Conservation (phyloP, 2,797 vertebrate genomes). For the Chaunax sp. region DNA sequence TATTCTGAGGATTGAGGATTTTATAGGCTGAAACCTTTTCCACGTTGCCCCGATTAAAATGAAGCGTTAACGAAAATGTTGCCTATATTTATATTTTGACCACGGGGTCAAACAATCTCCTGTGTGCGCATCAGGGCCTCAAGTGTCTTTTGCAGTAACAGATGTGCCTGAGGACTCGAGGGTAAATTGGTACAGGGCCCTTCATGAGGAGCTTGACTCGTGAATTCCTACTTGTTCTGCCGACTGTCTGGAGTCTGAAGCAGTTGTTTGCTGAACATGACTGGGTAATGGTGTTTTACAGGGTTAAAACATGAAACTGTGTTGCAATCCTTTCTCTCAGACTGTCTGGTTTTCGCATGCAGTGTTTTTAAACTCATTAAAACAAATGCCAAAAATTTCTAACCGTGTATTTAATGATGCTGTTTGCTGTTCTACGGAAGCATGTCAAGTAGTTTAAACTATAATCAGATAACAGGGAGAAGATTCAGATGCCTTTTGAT, state of each 20-base stretch:
- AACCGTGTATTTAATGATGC: slow-evolving; percentile 38
- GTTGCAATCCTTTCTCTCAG: slow-evolving; percentile 66
- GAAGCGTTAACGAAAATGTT: slow-evolving; percentile 14
- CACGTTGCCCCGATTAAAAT: slow-evolving; percentile 37
- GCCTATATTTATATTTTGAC: slow-evolving; percentile 47
- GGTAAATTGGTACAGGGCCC: slow-evolving; percentile 26
- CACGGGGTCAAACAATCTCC: slow-evolving; percentile 37
- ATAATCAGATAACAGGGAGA: neutral
- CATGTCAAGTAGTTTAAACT: neutral
- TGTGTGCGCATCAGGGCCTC: slow-evolving; percentile 51
- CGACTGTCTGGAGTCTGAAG: slow-evolving; percentile 26
- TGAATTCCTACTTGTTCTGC: slow-evolving; percentile 30
- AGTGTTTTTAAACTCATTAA: slow-evolving; percentile 81
- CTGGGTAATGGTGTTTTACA: slow-evolving; percentile 43
- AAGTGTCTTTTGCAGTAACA: slow-evolving; percentile 74
- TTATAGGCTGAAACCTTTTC: slow-evolving; percentile 28
- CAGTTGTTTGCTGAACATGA: slow-evolving; percentile 30
- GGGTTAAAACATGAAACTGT: slow-evolving; percentile 37
- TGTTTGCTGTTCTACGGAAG: slow-evolving; percentile 2
- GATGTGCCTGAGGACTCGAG: slow-evolving; percentile 71
- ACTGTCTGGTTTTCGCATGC: slow-evolving; percentile 80
- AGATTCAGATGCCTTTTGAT: neutral
- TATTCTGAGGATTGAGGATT: slow-evolving; percentile 31
- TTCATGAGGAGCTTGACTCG: slow-evolving; percentile 34
- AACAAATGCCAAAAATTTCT: slow-evolving; percentile 65